A percentile compares a stretch with the other conserved stretches of the same genome.
Evolutionary conservation across 2,797 vertebrate species (phyloP).

Genomic region (Anguilla pacifica): DNA sequence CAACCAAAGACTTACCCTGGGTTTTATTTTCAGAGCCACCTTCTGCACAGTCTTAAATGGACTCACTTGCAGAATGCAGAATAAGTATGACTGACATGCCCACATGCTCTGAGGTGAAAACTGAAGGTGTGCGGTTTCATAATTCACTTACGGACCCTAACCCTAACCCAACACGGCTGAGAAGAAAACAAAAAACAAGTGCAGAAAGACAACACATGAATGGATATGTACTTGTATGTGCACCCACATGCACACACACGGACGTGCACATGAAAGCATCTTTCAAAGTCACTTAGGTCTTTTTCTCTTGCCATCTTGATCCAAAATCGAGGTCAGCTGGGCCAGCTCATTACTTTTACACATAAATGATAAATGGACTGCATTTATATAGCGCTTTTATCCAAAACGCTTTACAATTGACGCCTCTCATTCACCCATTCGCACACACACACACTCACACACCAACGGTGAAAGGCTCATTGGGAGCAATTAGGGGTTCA

Average conservation of each 20-base stretch:
- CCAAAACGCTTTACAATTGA: no score
- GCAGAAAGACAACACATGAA: not conserved
- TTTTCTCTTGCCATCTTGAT: no score
- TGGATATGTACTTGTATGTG: conserved; percentile 46
- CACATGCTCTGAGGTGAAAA: conserved; percentile 48
- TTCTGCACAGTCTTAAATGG: not conserved
- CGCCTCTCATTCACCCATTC: no score
- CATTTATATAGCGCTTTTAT: no score
- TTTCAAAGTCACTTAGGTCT: not conserved
- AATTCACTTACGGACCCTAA: conserved; percentile 65
- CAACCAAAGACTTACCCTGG: not conserved
- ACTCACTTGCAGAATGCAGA: not conserved
- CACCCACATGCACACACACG: conserved; percentile 9
- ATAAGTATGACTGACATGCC: not conserved
- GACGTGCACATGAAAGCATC: not conserved
- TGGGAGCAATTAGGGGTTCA: no score
- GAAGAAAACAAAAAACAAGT: conserved; percentile 60
- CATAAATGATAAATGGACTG: no score
- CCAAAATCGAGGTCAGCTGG: no score
- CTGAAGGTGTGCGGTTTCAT: conserved; percentile 56
- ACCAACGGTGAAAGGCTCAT: no score
- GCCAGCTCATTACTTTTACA: no score
- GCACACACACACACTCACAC: no score
- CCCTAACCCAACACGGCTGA: conserved; percentile 37
- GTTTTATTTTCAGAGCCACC: not conserved